Evolutionary conservation across 2,888 invertebrate genomes (phyloP).

Genomic region (Neuroscelio doddi): DNA sequence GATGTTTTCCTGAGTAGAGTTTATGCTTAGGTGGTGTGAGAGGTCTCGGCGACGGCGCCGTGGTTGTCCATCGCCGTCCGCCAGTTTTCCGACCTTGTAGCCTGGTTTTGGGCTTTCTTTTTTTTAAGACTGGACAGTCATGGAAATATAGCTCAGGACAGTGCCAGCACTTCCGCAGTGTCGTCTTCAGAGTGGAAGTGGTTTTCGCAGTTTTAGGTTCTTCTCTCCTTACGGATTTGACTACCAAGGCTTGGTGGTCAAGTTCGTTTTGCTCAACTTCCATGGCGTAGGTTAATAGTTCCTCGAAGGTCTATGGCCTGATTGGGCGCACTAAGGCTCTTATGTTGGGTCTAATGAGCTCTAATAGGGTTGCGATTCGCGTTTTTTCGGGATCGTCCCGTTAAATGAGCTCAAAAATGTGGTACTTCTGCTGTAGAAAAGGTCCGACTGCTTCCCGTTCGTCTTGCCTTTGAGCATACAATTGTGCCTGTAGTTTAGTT

Average conservation of each 20-base stretch:
- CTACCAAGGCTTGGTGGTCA: too few relatives aligned
- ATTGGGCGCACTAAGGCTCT: background rate
- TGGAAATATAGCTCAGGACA: too few relatives aligned
- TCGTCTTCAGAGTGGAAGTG: background rate
- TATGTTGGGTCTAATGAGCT: background rate
- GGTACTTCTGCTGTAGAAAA: constrained; percentile 25
- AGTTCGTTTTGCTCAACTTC: background rate
- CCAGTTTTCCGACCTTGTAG: constrained; percentile 12
- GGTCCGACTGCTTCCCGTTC: constrained; percentile 21
- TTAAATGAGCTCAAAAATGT: constrained; percentile 10
- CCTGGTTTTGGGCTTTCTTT: background rate
- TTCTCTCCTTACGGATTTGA: too few relatives aligned
- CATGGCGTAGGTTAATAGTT: background rate
- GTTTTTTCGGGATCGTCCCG: constrained; percentile 1
- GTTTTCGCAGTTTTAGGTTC: background rate
- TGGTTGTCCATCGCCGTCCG: background rate
- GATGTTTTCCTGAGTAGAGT: background rate
- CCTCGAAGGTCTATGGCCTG: background rate
- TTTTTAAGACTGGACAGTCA: constrained; percentile 7
- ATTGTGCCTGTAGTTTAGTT: constrained; percentile 9
- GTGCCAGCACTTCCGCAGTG: background rate
- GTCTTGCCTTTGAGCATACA: constrained; percentile 13
- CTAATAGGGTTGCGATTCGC: background rate
- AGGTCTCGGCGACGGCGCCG: constrained; percentile 1
- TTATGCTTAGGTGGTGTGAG: background rate